Base-by-base conservation (phyloP, 2,888 invertebrate genomes). In the Microctonus hyperodae region DNA sequence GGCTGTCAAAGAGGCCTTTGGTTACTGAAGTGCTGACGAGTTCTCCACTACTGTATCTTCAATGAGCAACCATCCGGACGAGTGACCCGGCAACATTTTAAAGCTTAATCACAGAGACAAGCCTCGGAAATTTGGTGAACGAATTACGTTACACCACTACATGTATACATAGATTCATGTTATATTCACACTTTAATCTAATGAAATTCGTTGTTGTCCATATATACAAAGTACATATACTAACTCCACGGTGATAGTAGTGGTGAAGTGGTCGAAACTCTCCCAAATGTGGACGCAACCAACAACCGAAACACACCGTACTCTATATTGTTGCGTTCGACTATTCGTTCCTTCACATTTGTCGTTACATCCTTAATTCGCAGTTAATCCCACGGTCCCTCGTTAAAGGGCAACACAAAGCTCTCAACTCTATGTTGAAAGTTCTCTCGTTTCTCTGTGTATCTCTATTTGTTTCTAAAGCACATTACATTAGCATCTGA, bases 291-390 rank as follows among this genome's bases (percentile, higher is more conserved):
- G n/a, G n/a, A 44, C 68, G n/a, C n/a, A 57, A 55, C 61, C 70
- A 58, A 57, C 58, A 58, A 37, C 22, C 22, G 56, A 13, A 56
- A 44, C 62, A 35, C 66, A 57, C 51, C 68, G 66, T 16, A 16
- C 44, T 7, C 16, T 16, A 16, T 16, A 16, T 9, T 9, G 44
- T 16, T 7, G 16, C 16, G 7, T 59, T 48, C 65, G 65, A 65
- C 33, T 51, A 57, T 63, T 62, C 68, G 60, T 50, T 64, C 64
- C 70, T 67, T 64, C 51, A 69, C 69, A 62, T 69, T 69, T 44
- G 37, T 55, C 62, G 59, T 33, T 66, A 70, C 65, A 69, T 60
- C 65, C 70, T 67, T 70, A 69, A 69, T 70, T 70, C 70, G 62
- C 67, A 70, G 70, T 67, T 65, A 65, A 62, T 67, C 65, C 61